Percentiles rank a stretch among this genome's conserved stretches.
Conservation (phyloP, 2,888 invertebrate genomes). For the Petrolisthes manimaculis region DNA sequence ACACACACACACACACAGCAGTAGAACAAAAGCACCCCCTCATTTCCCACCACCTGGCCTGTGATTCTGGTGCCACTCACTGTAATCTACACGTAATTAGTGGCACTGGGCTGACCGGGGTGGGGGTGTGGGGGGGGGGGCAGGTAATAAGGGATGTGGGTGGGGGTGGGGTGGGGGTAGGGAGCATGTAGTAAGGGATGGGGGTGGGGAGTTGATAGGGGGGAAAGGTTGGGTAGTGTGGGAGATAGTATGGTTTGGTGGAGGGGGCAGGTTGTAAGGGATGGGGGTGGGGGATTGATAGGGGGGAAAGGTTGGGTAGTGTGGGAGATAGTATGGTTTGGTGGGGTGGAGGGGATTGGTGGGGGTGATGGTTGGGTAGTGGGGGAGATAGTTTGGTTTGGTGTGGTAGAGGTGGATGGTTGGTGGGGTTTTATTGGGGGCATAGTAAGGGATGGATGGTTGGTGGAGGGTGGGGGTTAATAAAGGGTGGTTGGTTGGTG, state of each 20-base stretch:
- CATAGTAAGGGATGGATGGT: neutral
- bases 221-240: neutral
- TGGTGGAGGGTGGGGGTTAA: neutral
- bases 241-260: neutral
- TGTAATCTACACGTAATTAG: too few relatives aligned
- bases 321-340: neutral
- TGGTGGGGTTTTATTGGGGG: neutral
- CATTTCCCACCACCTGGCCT: neutral
- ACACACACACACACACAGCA: slow-evolving; percentile 11
- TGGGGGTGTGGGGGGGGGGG: neutral
- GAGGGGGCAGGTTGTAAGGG: neutral
- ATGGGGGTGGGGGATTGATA: neutral
- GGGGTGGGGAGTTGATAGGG: neutral
- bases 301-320: neutral
- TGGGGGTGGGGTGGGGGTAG: neutral
- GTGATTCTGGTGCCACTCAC: neutral
- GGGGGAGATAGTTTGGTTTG: neutral
- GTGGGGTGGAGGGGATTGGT: neutral
- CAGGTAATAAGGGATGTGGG: neutral
- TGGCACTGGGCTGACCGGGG: too few relatives aligned
- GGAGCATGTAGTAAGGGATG: neutral
- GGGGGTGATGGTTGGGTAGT: neutral
- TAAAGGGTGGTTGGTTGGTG: neutral
- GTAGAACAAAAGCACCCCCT: neutral
- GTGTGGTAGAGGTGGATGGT: neutral